Evolutionary conservation across 2,888 invertebrate genomes (phyloP).

Genomic region (Scaptomyza reducta): DNA sequence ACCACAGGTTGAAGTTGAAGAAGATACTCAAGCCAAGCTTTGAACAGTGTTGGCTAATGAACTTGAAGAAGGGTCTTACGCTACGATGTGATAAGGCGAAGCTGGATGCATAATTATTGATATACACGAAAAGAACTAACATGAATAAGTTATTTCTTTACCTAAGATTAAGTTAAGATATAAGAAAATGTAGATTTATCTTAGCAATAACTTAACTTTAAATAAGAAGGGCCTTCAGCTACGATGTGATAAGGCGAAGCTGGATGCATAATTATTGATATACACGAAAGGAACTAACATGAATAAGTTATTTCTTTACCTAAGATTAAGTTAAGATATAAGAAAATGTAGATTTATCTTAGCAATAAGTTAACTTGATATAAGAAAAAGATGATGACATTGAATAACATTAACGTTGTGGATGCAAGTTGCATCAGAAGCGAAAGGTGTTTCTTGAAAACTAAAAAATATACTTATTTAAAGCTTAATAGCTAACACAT

Average conservation of each 20-base stretch:
- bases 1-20: neutral
- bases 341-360: neutral
- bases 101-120: neutral
- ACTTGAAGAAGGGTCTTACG: conserved; percentile 37
- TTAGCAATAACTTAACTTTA: no score
- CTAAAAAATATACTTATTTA: no score
- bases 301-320: neutral
- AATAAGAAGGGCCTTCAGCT: conserved; percentile 19
- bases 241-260: no score
- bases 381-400: conserved; percentile 28
- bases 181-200: neutral
- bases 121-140: neutral
- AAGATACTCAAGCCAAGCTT: conserved; percentile 1
- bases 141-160: neutral
- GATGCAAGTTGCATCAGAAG: conserved; percentile 33
- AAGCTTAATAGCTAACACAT: neutral
- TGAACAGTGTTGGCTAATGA: conserved; percentile 14
- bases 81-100: no score
- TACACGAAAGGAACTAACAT: neutral
- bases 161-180: neutral
- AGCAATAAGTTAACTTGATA: no score
- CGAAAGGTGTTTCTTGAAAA: no score
- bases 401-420: conserved; percentile 14
- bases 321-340: neutral
- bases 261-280: neutral